A percentile compares a stretch with the other conserved stretches of the same genome.
These are phyloP conservation scores for Epinephelus lanceolatus DNA, from an alignment of 2,113 vertebrate species.

Conservation along the genomic window DNA sequence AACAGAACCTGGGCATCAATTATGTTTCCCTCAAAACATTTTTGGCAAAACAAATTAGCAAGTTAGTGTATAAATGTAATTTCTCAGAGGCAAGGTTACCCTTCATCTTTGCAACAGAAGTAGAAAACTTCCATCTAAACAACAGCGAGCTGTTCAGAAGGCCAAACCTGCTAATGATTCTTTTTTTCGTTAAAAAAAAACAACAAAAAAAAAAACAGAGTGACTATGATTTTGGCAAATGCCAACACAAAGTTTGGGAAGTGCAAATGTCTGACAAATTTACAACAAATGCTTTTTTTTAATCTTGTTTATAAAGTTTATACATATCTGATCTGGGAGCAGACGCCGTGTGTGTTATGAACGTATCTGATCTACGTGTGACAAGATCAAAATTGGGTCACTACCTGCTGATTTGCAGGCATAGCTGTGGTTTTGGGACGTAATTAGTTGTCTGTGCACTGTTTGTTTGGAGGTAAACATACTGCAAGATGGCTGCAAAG, in stretches of 20 bases:
- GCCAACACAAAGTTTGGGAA: neutral
- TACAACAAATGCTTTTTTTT: conserved; percentile 1
- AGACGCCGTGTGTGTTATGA: neutral
- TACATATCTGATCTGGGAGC: neutral
- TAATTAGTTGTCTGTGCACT: conserved; percentile 35
- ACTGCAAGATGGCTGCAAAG: conserved; percentile 28
- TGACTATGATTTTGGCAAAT: conserved; percentile 18
- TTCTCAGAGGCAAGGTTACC: conserved; percentile 2
- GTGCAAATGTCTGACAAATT: neutral
- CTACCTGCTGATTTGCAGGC: conserved; percentile 29
- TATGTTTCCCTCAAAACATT: neutral
- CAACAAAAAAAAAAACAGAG: neutral
- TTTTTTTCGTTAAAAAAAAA: neutral
- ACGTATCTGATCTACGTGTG: conserved; percentile 31
- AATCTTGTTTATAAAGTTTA: conserved; percentile 27
- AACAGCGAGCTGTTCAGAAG: neutral
- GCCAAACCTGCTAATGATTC: neutral
- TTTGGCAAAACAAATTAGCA: conserved; percentile 3
- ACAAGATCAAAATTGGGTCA: conserved; percentile 25
- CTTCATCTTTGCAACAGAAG: neutral
- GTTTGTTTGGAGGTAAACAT: conserved; percentile 28
- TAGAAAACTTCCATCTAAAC: neutral
- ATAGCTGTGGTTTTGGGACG: conserved; percentile 31
- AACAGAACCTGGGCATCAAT: neutral
- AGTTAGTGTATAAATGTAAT: neutral